Conservation (phyloP, 2,888 invertebrate species). For the Cactoblastis cactorum region DNA sequence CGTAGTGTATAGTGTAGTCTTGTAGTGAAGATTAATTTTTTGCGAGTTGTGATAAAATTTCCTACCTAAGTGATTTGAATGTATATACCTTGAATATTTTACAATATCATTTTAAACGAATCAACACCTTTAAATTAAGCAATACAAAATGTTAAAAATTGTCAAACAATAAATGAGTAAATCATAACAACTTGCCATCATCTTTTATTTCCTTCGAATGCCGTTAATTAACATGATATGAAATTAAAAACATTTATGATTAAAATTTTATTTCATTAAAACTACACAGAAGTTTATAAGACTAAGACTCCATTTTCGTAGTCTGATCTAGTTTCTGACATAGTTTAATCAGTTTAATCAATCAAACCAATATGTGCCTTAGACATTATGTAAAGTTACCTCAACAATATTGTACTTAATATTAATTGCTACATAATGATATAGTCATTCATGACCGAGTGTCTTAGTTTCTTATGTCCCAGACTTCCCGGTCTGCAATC, state of each 20-base stretch:
- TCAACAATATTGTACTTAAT: conserved; percentile 77
- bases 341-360: conserved; percentile 63
- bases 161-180: conserved; percentile 29
- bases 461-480: conserved; percentile 12
- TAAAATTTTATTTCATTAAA: conserved; percentile 72
- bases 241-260: conserved; percentile 36
- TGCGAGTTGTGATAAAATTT: conserved; percentile 45
- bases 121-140: conserved; percentile 19
- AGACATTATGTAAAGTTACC: conserved; percentile 56
- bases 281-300: conserved; percentile 68
- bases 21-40: conserved; percentile 39
- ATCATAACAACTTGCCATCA: conserved; percentile 33
- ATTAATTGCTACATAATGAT: conserved; percentile 62
- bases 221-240: background rate
- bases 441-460: conserved; percentile 36
- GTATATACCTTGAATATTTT: conserved; percentile 11
- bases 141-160: conserved; percentile 9
- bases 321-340: conserved; percentile 58
- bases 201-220: conserved; percentile 31
- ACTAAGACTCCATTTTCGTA: conserved; percentile 58
- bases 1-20: conserved; percentile 62
- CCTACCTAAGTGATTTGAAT: conserved; percentile 11
- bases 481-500: background rate
- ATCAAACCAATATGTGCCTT: conserved; percentile 65
- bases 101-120: conserved; percentile 1